A percentile compares a stretch with the other conserved stretches of the same genome.
These are phyloP conservation scores for Salvelinus fontinalis DNA, from an alignment of 2,113 vertebrate genomes.

Conservation along the genomic window DNA sequence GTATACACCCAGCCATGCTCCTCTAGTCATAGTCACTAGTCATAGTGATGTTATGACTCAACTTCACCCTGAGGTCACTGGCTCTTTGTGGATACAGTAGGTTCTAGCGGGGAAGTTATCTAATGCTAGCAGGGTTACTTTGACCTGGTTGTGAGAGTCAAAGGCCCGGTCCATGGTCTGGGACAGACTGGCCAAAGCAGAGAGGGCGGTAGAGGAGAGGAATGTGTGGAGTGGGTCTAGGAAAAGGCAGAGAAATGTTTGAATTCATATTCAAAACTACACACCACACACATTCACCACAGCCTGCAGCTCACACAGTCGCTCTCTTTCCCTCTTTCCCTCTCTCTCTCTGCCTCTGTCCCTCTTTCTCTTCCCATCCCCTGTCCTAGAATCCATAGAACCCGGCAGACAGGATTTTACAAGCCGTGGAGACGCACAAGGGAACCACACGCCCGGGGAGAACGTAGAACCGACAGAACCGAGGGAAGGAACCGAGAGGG, in stretches of 20 bases:
- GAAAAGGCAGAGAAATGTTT: conserved; percentile 63
- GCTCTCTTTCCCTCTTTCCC: conserved; percentile 43
- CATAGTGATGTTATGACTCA: neutral
- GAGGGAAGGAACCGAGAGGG: conserved; percentile 37
- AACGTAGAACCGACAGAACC: neutral
- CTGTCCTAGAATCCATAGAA: conserved; percentile 27
- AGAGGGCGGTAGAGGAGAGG: conserved; percentile 36
- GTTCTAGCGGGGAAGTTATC: neutral
- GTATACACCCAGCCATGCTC: no score
- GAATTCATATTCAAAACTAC: conserved; percentile 71
- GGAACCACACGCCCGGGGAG: conserved; percentile 25
- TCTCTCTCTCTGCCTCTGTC: conserved; percentile 41
- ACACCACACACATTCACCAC: conserved; percentile 60
- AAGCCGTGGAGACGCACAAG: conserved; percentile 12
- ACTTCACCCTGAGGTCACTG: neutral
- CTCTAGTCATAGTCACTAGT: neutral
- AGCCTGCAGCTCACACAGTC: conserved; percentile 55
- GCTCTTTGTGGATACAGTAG: neutral
- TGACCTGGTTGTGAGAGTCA: conserved; percentile 22
- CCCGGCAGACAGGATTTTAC: conserved; percentile 19
- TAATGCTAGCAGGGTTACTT: conserved; percentile 12
- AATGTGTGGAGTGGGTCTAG: conserved; percentile 73
- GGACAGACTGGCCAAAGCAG: neutral
- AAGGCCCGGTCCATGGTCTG: conserved; percentile 18
- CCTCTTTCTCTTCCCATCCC: conserved; percentile 15